phyloP scores from a whole-genome alignment of 1,140 invertebrate species.

The Pseudoatta argentina region DNA sequence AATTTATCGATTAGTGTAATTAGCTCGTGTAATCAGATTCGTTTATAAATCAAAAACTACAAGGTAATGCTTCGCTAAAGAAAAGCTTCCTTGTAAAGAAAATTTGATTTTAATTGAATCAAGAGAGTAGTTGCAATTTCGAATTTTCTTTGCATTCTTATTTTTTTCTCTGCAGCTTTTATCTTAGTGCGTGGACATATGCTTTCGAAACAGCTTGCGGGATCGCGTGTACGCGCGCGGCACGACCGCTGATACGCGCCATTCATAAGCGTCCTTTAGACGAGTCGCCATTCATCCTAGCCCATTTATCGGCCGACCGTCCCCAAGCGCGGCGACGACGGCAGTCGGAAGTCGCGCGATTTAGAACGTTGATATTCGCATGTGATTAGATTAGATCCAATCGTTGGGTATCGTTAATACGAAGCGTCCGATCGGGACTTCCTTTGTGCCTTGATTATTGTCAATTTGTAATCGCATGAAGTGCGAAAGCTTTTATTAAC shows the following conservation, averaged over 20 bases:
- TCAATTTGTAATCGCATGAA: constrained; percentile 41
- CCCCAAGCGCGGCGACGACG: constrained; percentile 21
- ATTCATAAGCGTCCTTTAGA: constrained; percentile 57
- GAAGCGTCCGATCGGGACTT: constrained; percentile 29
- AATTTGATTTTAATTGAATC: background rate
- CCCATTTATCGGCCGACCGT: constrained; percentile 53
- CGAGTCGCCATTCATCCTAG: constrained; percentile 55
- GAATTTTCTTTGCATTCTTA: background rate
- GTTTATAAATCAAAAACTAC: background rate
- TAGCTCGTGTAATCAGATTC: background rate
- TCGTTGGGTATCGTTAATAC: constrained; percentile 27
- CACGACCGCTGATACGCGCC: constrained; percentile 17
- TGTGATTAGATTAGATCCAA: constrained; percentile 44
- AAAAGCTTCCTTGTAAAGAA: background rate
- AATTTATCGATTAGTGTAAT: background rate
- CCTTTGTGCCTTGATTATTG: constrained; percentile 33
- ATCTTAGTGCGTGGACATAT: background rate
- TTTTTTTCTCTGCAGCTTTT: background rate
- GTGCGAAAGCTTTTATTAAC: background rate
- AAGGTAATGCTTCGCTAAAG: background rate
- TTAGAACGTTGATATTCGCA: constrained; percentile 59
- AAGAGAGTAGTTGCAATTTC: too few relatives aligned
- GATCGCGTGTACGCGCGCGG: constrained; percentile 23
- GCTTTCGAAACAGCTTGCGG: background rate
- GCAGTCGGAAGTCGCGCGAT: constrained; percentile 61